Evolutionary conservation across 2,888 invertebrate genomes (phyloP), one percentile per base, ranked within the genome.

Genomic region (Sarcophaga caerulescens): DNA sequence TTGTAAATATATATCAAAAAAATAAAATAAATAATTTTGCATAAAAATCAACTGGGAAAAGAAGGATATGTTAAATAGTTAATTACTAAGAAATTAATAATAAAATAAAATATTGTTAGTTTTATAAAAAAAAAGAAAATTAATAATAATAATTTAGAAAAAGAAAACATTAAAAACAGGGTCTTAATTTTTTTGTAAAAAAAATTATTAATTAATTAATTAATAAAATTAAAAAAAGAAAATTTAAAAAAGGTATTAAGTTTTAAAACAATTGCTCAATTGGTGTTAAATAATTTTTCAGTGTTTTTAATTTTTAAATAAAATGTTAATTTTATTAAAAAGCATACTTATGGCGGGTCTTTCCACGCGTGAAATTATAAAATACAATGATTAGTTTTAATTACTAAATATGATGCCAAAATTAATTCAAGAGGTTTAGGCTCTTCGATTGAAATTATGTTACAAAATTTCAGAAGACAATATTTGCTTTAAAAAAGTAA

Each of bases 111-210:
- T 73, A 77, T 74, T 84, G 78, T 83, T 86, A 62, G 81, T 84
- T 84, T 86, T 84, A 74, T 86, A 84, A 84, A 59, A 77, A 68
- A 60, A 35, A 74, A 57, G 10, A 66, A 74, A 44, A 65, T 59
- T 14, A 52, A 10, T 70, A 84, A 75, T 52, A 44, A 74, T 35
- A 65, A 65, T 52, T 69, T 63, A 70, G 63, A 79, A 25, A 65
- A n/a, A 10, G 25, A 60, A 78, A 21, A 74, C 57, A 74, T 47
- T 47, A 12, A 77, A 83, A 84, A 79, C 79, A 84, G 84, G 84
- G 84, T 84, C 79, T 74, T 83, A 65, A 79, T 79, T 83, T 79
- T 83, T 52, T 84, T 84, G 74, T 77, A 78, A 70, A 65, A 81
- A n/a, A 62, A 63, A 17, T 60, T 77, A 45, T 65, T 14, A 52